phyloP scores from a whole-genome alignment of 2,113 vertebrate genomes.

The Forbesichthys agassizii region DNA sequence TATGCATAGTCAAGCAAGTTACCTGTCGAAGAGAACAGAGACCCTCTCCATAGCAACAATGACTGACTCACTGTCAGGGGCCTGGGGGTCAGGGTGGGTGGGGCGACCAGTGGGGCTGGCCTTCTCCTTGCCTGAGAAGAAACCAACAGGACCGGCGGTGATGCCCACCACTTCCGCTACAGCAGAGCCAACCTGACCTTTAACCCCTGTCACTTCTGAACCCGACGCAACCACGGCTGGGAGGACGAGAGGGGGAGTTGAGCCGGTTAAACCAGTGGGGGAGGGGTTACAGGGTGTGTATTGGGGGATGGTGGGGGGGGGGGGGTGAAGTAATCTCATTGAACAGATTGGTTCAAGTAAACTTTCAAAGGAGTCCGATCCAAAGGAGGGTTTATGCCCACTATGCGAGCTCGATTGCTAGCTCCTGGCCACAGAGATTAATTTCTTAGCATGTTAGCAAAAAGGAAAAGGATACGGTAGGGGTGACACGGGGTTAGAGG shows the following conservation, averaged over 20 bases:
- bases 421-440: slow-evolving; percentile 10
- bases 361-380: not conserved
- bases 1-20: slow-evolving; percentile 4
- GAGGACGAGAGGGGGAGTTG: slow-evolving; percentile 58
- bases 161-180: slow-evolving; percentile 68
- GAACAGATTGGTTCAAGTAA: not conserved
- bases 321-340: not conserved
- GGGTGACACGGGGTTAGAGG: slow-evolving; percentile 62
- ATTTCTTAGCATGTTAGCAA: slow-evolving; percentile 3
- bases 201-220: slow-evolving; percentile 73
- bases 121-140: slow-evolving; percentile 92
- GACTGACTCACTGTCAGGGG: slow-evolving; percentile 93
- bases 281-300: slow-evolving; percentile 44
- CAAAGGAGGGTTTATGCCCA: slow-evolving; percentile 2
- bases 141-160: slow-evolving; percentile 69
- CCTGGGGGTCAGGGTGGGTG: slow-evolving; percentile 79
- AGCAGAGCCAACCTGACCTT: slow-evolving; percentile 73
- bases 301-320: not conserved
- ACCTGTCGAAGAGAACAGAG: slow-evolving; percentile 98
- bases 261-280: slow-evolving; percentile 47
- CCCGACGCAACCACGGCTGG: slow-evolving; percentile 73
- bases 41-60: slow-evolving; percentile 98
- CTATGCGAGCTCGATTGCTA: not conserved
- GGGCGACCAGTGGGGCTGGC: slow-evolving; percentile 85
- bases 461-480: slow-evolving; percentile 39